These are phyloP conservation scores for Lepus americanus DNA, from an alignment of 2,113 vertebrate species.

Conservation along the genomic window DNA sequence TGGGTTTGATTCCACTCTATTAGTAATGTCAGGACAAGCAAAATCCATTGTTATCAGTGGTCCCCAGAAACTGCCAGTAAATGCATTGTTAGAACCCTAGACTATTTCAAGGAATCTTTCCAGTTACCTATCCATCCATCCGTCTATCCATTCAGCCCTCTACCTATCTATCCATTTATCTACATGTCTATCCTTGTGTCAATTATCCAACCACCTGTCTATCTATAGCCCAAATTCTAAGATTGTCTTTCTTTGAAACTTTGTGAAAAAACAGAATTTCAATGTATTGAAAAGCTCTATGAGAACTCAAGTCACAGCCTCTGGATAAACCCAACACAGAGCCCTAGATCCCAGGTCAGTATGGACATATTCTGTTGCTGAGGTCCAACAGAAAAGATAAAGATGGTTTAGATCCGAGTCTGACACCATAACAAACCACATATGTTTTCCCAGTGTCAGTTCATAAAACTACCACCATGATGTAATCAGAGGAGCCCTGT, in stretches of 20 bases:
- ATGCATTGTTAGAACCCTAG: neutral
- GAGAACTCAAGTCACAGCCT: constrained; percentile 37
- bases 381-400: constrained; percentile 22
- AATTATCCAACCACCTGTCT: too few relatives aligned
- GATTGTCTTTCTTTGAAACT: constrained; percentile 50
- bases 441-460: constrained; percentile 42
- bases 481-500: constrained; percentile 44
- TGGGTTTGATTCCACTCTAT: neutral
- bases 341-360: neutral
- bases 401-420: constrained; percentile 32
- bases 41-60: neutral
- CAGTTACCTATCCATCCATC: too few relatives aligned
- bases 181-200: too few relatives aligned
- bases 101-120: neutral
- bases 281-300: neutral
- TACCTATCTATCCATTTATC: too few relatives aligned
- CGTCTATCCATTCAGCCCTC: too few relatives aligned
- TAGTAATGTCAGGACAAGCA: neutral
- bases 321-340: neutral
- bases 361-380: neutral
- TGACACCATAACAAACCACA: constrained; percentile 56
- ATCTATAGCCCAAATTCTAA: neutral
- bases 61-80: neutral
- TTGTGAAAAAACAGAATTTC: constrained; percentile 19
- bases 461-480: constrained; percentile 18